These are phyloP conservation scores for Dunckerocampus dactyliophorus DNA, from an alignment of 2,113 vertebrate genomes.

Conservation along the genomic window DNA sequence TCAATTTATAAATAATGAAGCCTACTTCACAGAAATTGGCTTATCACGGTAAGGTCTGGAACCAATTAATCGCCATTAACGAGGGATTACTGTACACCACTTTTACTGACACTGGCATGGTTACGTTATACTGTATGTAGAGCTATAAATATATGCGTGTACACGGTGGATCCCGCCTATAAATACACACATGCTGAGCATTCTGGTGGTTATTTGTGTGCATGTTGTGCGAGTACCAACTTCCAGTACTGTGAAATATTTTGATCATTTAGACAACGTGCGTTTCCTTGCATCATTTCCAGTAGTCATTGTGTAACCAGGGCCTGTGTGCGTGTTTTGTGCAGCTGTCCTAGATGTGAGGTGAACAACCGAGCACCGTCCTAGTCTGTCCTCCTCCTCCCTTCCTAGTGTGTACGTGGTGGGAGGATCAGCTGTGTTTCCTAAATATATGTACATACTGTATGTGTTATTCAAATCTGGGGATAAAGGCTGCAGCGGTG, in stretches of 20 bases:
- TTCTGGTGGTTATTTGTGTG: background rate
- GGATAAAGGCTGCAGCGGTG: constrained; percentile 53
- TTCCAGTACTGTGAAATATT: background rate
- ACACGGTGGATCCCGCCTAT: background rate
- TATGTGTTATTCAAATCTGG: constrained; percentile 62
- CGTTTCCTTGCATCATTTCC: constrained; percentile 1
- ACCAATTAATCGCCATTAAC: no score
- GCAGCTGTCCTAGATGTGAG: constrained; percentile 25
- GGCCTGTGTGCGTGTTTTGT: constrained; percentile 6
- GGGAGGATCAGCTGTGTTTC: constrained; percentile 55
- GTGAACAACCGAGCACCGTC: constrained; percentile 22
- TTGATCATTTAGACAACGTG: background rate
- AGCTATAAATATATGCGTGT: no score
- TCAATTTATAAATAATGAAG: no score
- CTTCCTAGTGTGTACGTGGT: constrained; percentile 39
- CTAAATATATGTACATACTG: constrained; percentile 60
- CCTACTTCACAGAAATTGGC: no score
- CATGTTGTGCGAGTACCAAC: background rate
- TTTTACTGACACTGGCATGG: no score
- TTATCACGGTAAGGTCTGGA: no score
- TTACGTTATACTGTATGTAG: no score
- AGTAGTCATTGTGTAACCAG: background rate
- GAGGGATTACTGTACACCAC: no score
- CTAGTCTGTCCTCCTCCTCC: constrained; percentile 16
- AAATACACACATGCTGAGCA: background rate